Base-by-base conservation (phyloP, 2,888 invertebrate species). In the Allolobophora icterica region DNA sequence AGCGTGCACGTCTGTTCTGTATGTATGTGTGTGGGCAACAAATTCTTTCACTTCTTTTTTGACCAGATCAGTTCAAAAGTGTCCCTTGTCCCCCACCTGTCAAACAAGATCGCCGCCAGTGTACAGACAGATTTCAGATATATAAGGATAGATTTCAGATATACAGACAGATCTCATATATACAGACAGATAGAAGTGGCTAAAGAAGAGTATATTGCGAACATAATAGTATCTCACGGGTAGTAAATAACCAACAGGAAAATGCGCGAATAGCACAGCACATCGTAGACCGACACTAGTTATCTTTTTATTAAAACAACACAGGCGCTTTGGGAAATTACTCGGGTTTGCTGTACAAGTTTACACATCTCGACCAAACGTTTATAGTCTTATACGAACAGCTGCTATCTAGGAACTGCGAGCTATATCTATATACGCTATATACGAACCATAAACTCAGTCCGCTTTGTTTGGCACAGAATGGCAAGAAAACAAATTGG, bases 21-120 rank as follows among this genome's bases (percentile, higher is more conserved):
- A 38, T 45, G 45, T 19, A 45, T 38, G 40, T 89, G 90, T 90
- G 90, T 90, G 38, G 24, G 58, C 90, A 91, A n/a, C n/a, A n/a
- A n/a, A n/a, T n/a, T n/a, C n/a, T n/a, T n/a, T n/a, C n/a, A n/a
- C n/a, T n/a, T n/a, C n/a, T n/a, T n/a, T n/a, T n/a, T n/a, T n/a
- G n/a, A n/a, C n/a, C n/a, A n/a, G n/a, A n/a, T n/a, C n/a, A n/a
- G n/a, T n/a, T n/a, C n/a, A n/a, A n/a, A n/a, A n/a, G n/a, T n/a
- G n/a, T n/a, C n/a, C n/a, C n/a, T n/a, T n/a, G n/a, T n/a, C n/a
- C n/a, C n/a, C n/a, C n/a, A n/a, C n/a, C n/a, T n/a, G n/a, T n/a
- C n/a, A n/a, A n/a, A n/a, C n/a, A n/a, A n/a, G n/a, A n/a, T n/a
- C n/a, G n/a, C n/a, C n/a, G n/a, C n/a, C n/a, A n/a, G n/a, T n/a